These are phyloP conservation scores for Melospiza georgiana DNA, from an alignment of 2,113 vertebrate genomes.

Conservation along the genomic window DNA sequence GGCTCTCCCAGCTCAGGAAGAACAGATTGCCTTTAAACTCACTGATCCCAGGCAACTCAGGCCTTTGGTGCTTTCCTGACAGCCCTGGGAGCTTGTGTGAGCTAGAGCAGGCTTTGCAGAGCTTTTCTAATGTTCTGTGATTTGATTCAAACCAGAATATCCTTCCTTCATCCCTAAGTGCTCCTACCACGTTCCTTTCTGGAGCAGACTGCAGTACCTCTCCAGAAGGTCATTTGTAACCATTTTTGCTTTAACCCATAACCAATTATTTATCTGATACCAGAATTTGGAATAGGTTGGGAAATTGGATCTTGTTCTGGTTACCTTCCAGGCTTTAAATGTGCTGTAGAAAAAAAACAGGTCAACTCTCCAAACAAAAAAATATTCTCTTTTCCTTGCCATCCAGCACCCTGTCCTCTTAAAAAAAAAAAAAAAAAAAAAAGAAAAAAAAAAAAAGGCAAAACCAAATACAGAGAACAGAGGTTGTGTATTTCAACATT, in stretches of 20 bases:
- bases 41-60: constrained; percentile 9
- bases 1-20: constrained; percentile 42
- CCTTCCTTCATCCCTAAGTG: not conserved
- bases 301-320: not conserved
- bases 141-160: constrained; percentile 4
- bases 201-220: not conserved
- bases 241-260: not conserved
- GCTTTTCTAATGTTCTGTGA: not conserved
- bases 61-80: constrained; percentile 59
- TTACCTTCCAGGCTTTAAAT: not conserved
- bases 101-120: constrained; percentile 26
- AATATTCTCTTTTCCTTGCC: not conserved
- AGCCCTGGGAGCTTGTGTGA: constrained; percentile 28
- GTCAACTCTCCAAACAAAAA: not conserved
- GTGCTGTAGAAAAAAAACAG: not conserved
- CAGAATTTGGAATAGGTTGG: not conserved
- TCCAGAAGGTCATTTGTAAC: not conserved
- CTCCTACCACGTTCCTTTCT: not conserved
- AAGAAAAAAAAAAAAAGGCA: not conserved
- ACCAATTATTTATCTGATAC: not conserved
- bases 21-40: constrained; percentile 68
- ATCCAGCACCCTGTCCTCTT: not conserved
- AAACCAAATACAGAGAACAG: not conserved
- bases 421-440: not conserved
- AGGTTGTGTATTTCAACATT: not conserved